A percentile compares a stretch with the other conserved stretches of the same genome.
phyloP scores from a whole-genome alignment of 2,113 vertebrate genomes.

The Toxotes jaculatrix region DNA sequence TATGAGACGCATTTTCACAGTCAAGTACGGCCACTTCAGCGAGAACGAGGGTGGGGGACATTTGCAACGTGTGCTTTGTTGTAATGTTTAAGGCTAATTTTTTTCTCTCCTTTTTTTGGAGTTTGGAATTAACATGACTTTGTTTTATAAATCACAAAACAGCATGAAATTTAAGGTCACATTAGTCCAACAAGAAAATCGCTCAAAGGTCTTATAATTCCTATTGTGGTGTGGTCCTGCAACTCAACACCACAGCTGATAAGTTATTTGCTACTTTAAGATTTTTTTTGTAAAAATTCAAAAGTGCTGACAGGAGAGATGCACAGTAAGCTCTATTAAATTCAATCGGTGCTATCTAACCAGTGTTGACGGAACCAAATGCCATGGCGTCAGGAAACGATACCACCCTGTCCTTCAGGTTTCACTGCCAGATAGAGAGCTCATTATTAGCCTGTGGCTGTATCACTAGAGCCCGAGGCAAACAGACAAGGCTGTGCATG shows the following conservation, averaged over 20 bases:
- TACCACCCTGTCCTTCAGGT: conserved; percentile 73
- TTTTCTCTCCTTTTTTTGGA: not conserved
- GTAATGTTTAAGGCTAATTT: not conserved
- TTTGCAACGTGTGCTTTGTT: conserved; percentile 33
- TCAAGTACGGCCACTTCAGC: conserved; percentile 16
- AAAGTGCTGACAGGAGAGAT: conserved; percentile 35
- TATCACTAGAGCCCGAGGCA: conserved; percentile 48
- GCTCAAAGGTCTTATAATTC: not conserved
- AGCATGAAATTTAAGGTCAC: not conserved
- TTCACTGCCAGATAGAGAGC: conserved; percentile 61
- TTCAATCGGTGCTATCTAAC: conserved; percentile 57
- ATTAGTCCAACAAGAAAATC: not conserved
- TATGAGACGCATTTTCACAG: conserved; percentile 39
- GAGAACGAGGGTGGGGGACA: not conserved
- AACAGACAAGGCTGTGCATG: conserved; percentile 75
- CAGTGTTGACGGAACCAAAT: conserved; percentile 67
- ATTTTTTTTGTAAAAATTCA: conserved; percentile 20
- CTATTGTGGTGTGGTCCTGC: not conserved
- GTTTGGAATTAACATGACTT: not conserved
- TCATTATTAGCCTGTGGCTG: conserved; percentile 67
- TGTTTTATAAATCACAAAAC: not conserved
- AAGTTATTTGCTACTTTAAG: not conserved
- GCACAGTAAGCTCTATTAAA: conserved; percentile 43
- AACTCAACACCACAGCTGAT: not conserved
- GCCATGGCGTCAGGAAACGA: conserved; percentile 59